Evolutionary conservation across 2,888 invertebrate species (phyloP), one percentile per base, ranked within the genome.

Genomic region (Drosophila helvetica): DNA sequence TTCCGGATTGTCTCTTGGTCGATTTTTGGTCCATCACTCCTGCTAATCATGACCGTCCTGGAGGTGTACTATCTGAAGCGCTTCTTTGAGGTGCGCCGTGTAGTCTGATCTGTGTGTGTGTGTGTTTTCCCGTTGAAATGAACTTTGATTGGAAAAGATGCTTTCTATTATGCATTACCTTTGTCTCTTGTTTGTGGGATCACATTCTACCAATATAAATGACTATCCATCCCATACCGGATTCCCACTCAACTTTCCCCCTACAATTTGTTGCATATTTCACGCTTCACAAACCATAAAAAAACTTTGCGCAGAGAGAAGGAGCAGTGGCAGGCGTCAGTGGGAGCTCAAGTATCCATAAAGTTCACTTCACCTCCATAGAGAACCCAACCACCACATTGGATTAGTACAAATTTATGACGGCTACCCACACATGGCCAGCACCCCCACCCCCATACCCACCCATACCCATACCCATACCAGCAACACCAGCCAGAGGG

Each of bases 341-440:
- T 78, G 78, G 75, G 63, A 57, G 68, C 73, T 82, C 70, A 86
- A 86, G 87, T 88, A 80, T 74, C 89, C 89, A 84, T 80, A 83
- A 83, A 88, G 83, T 83, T 88, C 87, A 69, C 76, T 78, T 88
- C 85, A 83, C 89, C 89, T 83, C 84, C 84, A 84, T 80, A 72
- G 7, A 56, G 46, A 22, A 43, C 15, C 79, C 70, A 75, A 63
- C 75, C 74, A 38, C 77, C 86, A 72, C 80, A 83, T 83, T 84
- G 87, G 89, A 83, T 83, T 88, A 84, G 89, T 70, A 73, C 64
- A 75, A 83, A 83, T 88, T 88, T 86, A 83, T 83, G 89, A 66
- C 65, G 54, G 30, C 17, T 46, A 57, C 19, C 52, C 71, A 30
- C 51, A 51, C 59, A 47, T 60, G 45, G 52, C 48, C 46, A 54